phyloP scores from a whole-genome alignment of 2,797 vertebrate genomes.

The Gymnothorax javanicus region DNA sequence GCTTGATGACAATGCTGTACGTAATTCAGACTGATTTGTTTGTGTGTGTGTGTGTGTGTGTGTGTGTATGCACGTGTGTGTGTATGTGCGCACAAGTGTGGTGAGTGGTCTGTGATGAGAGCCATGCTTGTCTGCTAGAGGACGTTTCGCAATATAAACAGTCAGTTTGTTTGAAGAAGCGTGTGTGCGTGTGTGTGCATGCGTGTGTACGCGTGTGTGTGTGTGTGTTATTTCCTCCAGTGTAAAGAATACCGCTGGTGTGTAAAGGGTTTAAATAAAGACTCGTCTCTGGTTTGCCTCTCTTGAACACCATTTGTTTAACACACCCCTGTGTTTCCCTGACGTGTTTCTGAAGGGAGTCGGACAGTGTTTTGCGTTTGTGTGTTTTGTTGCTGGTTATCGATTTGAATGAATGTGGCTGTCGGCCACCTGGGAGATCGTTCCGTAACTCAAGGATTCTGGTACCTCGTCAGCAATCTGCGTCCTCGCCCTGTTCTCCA shows the following conservation, averaged over 20 bases:
- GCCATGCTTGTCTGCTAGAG: not conserved
- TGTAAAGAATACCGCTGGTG: not conserved
- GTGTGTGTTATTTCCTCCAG: not conserved
- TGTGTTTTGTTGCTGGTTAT: not conserved
- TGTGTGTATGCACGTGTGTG: not conserved
- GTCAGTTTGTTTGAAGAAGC: not conserved
- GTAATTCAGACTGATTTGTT: not conserved
- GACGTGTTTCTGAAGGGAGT: too few relatives aligned
- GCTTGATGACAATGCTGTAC: too few relatives aligned
- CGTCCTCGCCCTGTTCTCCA: not conserved
- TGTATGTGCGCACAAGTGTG: not conserved
- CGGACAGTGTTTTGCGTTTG: not conserved
- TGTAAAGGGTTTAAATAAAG: not conserved
- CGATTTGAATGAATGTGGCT: not conserved
- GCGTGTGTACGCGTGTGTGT: not conserved
- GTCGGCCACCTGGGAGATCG: not conserved
- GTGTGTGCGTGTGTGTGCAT: not conserved
- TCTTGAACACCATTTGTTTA: too few relatives aligned
- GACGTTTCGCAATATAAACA: not conserved
- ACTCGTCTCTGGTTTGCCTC: too few relatives aligned
- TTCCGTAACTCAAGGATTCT: not conserved
- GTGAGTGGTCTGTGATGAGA: conserved; percentile 20
- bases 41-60: conserved; percentile 16
- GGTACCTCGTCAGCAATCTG: not conserved
- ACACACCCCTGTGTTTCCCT: too few relatives aligned